Evolutionary conservation across 2,888 invertebrate species (phyloP), one percentile per base, ranked within the genome.

Genomic region (Tryphoninae sp.): DNA sequence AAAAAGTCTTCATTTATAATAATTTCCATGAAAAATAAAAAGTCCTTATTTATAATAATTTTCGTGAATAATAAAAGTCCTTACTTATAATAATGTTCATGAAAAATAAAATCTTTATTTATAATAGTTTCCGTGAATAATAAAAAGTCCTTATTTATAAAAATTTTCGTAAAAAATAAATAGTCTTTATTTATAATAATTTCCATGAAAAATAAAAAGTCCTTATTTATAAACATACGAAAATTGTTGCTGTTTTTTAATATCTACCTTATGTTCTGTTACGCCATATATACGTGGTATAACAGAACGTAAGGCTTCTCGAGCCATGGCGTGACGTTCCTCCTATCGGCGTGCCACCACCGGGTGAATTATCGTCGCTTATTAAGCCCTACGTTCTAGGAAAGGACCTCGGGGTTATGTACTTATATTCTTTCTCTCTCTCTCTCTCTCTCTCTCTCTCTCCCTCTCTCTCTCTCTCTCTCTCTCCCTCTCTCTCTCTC

Each of bases 381-480:
- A 87, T 86, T 87, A 86, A 86, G 85, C 84, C 84, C 84, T 87
- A 86, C 82, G 85, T 86, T 87, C 86, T 85, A 86, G 84, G 86
- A 86, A 86, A 84, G 80, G 82, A 86, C 86, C 84, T 86, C 82
- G 78, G 82, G 86, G 84, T 86, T 86, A 85, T 85, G 84, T 84
- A 86, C 80, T 85, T 85, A 83, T 64, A 65, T 49, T 65, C 55
- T 62, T n/a, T 53, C 55, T 58, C 40, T 51, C 40, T 16, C 55
- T 19, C 58, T 22, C 40, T 40, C 22, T 22, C 49, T 42, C 73
- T n/a, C 22, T n/a, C 62, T 22, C 72, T 33, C 51, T 2, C 23
- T 23, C 23, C 61, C 55, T 62, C n/a, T 53, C 55, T 58, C 53
- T 51, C 68, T 16, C 42, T 19, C 58, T 22, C 40, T 40, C 22